Percentiles rank a stretch among this genome's conserved stretches.
phyloP scores from a whole-genome alignment of 2,888 invertebrate species.

The Tenthredo mesomela region DNA sequence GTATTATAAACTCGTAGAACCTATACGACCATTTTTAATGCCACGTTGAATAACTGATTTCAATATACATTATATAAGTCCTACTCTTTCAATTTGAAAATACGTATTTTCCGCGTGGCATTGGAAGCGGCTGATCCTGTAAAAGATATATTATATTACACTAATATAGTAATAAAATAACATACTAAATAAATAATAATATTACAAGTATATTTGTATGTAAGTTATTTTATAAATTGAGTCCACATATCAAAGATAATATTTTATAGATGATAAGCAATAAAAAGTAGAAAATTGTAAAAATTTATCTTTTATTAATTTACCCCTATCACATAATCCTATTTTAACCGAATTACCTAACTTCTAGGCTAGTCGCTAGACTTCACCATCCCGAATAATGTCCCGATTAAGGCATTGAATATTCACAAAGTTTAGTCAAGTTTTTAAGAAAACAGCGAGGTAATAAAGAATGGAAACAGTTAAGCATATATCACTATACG shows the following conservation, averaged over 20 bases:
- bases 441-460: neutral
- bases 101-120: neutral
- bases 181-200: constrained; percentile 31
- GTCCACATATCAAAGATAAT: constrained; percentile 72
- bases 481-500: neutral
- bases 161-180: constrained; percentile 21
- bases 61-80: neutral
- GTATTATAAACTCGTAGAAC: constrained; percentile 29
- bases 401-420: neutral
- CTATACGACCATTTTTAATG: constrained; percentile 25
- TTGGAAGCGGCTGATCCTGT: constrained; percentile 21
- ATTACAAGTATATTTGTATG: constrained; percentile 65
- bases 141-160: constrained; percentile 27
- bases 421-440: constrained; percentile 25
- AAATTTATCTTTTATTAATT: neutral
- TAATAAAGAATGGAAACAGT: neutral
- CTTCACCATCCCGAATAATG: neutral
- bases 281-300: constrained; percentile 48
- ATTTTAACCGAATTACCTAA: neutral
- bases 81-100: neutral
- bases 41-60: constrained; percentile 16
- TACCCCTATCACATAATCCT: neutral
- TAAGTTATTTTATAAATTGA: constrained; percentile 71
- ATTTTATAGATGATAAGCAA: constrained; percentile 69
- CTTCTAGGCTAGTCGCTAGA: neutral